Evolutionary conservation across 2,888 invertebrate genomes (phyloP).

Genomic region (Eumerus sabulonum): DNA sequence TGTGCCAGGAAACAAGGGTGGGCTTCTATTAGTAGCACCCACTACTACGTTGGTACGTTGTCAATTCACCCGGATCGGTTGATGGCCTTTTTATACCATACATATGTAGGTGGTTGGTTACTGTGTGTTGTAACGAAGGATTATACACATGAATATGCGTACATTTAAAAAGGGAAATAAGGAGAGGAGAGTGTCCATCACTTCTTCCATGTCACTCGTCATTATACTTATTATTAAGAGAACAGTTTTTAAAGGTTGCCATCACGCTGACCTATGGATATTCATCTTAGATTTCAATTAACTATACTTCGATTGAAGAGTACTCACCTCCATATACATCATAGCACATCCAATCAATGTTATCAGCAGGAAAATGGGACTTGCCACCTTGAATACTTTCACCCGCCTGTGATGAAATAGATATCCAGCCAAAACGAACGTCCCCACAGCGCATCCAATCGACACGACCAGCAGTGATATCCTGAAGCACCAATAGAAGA

Average conservation of each 20-base stretch:
- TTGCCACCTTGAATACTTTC: slow-evolving; percentile 95
- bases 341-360: slow-evolving; percentile 93
- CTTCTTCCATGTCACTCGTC: too few species aligned
- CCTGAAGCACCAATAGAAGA: slow-evolving; percentile 78
- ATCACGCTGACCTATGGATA: too few species aligned
- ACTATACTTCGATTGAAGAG: too few species aligned
- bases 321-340: slow-evolving; percentile 93
- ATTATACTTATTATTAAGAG: too few species aligned
- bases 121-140: too few species aligned
- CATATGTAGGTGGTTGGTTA: too few species aligned
- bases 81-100: too few species aligned
- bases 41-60: slow-evolving; percentile 5
- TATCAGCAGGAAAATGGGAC: slow-evolving; percentile 94
- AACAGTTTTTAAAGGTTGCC: too few species aligned
- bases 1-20: slow-evolving; percentile 5
- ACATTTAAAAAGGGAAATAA: too few species aligned
- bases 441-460: slow-evolving; percentile 88
- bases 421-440: slow-evolving; percentile 87
- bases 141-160: too few species aligned
- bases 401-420: slow-evolving; percentile 90
- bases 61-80: slow-evolving; percentile 12
- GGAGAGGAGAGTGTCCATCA: too few species aligned
- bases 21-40: neutral
- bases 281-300: too few species aligned
- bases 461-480: slow-evolving; percentile 89